Base-by-base conservation (phyloP, 2,113 vertebrate species). In the Tenebrosternarchus preto region DNA sequence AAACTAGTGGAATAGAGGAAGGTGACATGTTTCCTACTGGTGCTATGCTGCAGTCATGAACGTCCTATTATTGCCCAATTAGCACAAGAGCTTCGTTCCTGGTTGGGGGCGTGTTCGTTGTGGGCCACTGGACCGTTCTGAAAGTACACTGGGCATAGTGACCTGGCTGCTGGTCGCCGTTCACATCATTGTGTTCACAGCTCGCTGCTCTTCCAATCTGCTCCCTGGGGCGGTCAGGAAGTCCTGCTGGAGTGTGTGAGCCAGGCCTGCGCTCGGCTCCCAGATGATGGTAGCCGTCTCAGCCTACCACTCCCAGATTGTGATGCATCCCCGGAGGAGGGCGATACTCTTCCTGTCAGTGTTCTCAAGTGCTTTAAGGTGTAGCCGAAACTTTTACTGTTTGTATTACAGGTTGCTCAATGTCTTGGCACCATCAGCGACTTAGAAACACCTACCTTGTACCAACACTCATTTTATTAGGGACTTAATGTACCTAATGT, bases 101-200 rank as follows among this genome's bases (percentile, higher is more conserved):
- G 73, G 17, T 17, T 33, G 46, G 33, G n/a, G 56, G 55, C 36
- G 66, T 77, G 53, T 57, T 73, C 27, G 43, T 6, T 39, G 69
- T 25, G 17, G 50, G 43, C 66, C 36, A 56, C 25, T 76, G 50
- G 36, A 75, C n/a, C 61, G 36, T 71, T 55, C 50, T 72, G 63
- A 70, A 63, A 78, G 57, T 29, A 72, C 24, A 55, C 9, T 53
- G 60, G 66, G 39, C 9, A 59, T 46, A 60, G 67, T 75, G 73
- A 81, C 36, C 75, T 39, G 73, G 73, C 55, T 80, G 74, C 60
- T 84, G 70, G 61, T 71, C 61, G 36, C 15, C 46, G 80, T 86
- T 85, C 74, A 73, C 84, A 77, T 66, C 43, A 80, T 80, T 85
- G 84, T 85, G 31, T 69, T 81, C 61, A 25, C 25, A 12, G 6